Evolutionary conservation across 2,113 vertebrate species (phyloP), one percentile per base, ranked within the genome.

Genomic region (Zosterops borbonicus): DNA sequence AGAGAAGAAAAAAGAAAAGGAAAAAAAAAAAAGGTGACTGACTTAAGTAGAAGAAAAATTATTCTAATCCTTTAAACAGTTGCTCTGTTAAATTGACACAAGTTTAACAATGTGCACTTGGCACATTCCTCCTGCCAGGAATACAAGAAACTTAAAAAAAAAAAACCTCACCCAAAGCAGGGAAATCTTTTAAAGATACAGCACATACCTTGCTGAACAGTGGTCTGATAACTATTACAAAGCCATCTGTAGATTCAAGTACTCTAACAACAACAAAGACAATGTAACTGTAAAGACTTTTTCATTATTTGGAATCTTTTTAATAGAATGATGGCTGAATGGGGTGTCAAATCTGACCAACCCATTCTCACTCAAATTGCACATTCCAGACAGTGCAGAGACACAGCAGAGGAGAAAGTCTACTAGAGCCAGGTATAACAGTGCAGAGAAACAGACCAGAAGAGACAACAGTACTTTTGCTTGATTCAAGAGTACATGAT

Each of bases 111-210:
- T 6, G 5, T 56, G 91, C 68, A 76, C 83, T 93, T 94, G 90
- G 85, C 94, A 90, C 27, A 3, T 89, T 94, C 77, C 42, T 67
- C 78, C 86, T 95, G 84, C 87, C 92, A 95, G 62, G 35, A 95
- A 92, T 80, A 69, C 84, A 87, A 88, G 64, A 73, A 64, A 24
- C 33, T 59, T 52, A 8, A 2, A 12, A 46, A 25, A 7, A 15
- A 60, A 76, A 46, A 6, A 14, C 0, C 27, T 81, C 73, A 60
- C 52, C 84, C 49, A 87, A 83, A 94, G 64, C 28, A 68, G 56
- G 29, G 20, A 93, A 85, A 81, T 73, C n/a, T 84, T 82, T 96
- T 92, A 95, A 90, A 97, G 83, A 82, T 39, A 85, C 82, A 91
- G 74, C 62, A 64, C 35, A 90, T 39, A 71, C 52, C 60, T 86